Evolutionary conservation across 2,888 invertebrate genomes (phyloP), one percentile per base, ranked within the genome.

Genomic region (Liopterus haemorrhoidalis): DNA sequence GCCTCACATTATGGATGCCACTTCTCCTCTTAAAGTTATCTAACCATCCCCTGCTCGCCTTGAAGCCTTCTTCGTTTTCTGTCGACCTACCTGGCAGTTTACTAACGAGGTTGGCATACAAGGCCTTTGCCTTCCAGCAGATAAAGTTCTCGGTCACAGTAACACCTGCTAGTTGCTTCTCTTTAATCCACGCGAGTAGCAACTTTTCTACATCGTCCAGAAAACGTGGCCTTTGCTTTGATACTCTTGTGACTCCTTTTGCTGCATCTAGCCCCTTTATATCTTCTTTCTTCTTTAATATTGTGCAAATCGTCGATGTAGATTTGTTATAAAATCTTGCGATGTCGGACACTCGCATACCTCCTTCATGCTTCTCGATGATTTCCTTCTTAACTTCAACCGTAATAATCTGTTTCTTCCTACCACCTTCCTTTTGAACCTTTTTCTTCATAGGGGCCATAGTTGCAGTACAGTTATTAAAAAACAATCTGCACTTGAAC

Each of bases 281-380:
- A 22, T 41, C 40, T 30, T 51, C 39, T 32, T 49, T 49, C 25
- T 48, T 51, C 33, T 49, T 49, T 16, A 51, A 41, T 33, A 47
- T 48, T 40, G 49, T 51, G 48, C 44, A 49, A 45, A 51, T 51
- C 15, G 51, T 48, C 41, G 49, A 48, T 39, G 46, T 49, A 40
- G 51, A 46, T 27, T 36, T n/a, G 19, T 50, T 50, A 40, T 46
- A 50, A 25, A 21, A 30, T 19, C 41, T 22, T 35, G 46, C 46
- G 31, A 49, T 24, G 38, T 49, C 46, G 32, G 44, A 31, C 22
- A 48, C 42, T 30, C 43, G 39, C 37, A 40, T 31, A 43, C 43
- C 38, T 40, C 37, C 28, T 35, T 49, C 37, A n/a, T 28, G 38
- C 36, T 48, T 48, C 8, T 49, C 25, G 32, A 49, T 54, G 21